Evolutionary conservation across 2,797 vertebrate genomes (phyloP).

Genomic region (Holocentrus rufus): DNA sequence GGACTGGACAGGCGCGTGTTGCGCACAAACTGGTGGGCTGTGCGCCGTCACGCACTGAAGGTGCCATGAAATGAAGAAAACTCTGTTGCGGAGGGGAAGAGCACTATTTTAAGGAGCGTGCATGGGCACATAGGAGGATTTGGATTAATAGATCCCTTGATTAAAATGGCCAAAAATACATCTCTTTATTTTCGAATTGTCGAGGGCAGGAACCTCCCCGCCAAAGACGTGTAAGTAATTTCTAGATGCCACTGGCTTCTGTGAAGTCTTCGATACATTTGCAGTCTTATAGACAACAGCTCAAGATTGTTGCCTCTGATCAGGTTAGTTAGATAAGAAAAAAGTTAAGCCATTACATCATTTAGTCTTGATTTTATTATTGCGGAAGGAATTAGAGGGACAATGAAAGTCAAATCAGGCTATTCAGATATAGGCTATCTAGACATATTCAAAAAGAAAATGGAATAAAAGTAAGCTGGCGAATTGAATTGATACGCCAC

Average conservation of each 20-base stretch:
- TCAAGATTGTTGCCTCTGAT: not conserved
- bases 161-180: slow-evolving; percentile 88
- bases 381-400: not conserved
- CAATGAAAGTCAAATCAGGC: not conserved
- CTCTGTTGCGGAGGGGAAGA: slow-evolving; percentile 61
- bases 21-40: slow-evolving; percentile 70
- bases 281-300: not conserved
- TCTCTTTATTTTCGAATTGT: slow-evolving; percentile 91
- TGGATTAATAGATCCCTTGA: slow-evolving; percentile 47
- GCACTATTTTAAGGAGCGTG: slow-evolving; percentile 59
- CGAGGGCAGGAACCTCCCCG: slow-evolving; percentile 90
- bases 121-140: slow-evolving; percentile 64
- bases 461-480: not conserved
- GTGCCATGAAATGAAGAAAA: slow-evolving; percentile 76
- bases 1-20: slow-evolving; percentile 47
- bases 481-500: not conserved
- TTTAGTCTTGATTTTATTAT: not conserved
- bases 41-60: slow-evolving; percentile 73
- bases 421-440: not conserved
- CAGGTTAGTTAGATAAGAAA: not conserved
- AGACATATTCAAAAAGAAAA: not conserved
- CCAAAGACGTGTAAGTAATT: slow-evolving; percentile 91
- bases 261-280: slow-evolving; percentile 16
- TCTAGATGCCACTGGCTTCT: slow-evolving; percentile 39
- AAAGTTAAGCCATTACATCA: slow-evolving; percentile 1